Evolutionary conservation across 2,888 invertebrate species (phyloP), one percentile per base, ranked within the genome.

Genomic region (Luperina nickerlii): DNA sequence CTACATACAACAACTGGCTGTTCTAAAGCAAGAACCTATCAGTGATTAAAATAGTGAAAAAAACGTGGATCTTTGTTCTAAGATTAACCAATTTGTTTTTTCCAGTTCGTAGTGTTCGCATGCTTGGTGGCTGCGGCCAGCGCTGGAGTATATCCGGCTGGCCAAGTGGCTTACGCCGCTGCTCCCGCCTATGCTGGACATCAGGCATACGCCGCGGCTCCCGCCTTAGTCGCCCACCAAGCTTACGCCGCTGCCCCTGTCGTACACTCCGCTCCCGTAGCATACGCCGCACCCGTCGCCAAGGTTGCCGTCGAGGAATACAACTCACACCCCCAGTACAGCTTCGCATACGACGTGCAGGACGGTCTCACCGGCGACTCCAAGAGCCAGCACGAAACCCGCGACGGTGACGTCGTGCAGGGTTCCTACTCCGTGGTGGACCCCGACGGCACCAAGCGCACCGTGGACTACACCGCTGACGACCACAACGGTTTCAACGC

Each of bases 341-440:
- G 95, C 90, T 97, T 96, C 94, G 96, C 97, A 0, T 97, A 97
- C 92, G 97, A 97, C 84, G 97, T 97, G 18, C 97, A 97, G 89
- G 97, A 97, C 87, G 94, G 95, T 82, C 93, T 97, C 74, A 97
- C 97, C 85, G 96, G 96, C 0, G 96, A 96, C 92, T 95, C 95
- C 85, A 96, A 96, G 92, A 91, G 90, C 87, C 96, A 96, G 87
- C 96, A 96, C 90, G 96, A 96, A 89, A 94, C 89, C 87, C 96
- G 96, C 88, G 95, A 96, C 81, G 96, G 96, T 62, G 96, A 96
- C 70, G 95, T 95, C 69, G 96, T 96, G 24, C 93, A 95, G 65
- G 97, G 97, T 81, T 96, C 97, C 76, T 97, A 97, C 95, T 97
- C 97, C 87, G 95, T 97, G 9, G 95, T 95, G 57, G 97, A 97